Evolutionary conservation across 2,113 vertebrate species (phyloP).

Genomic region (Callithrix jacchus): DNA sequence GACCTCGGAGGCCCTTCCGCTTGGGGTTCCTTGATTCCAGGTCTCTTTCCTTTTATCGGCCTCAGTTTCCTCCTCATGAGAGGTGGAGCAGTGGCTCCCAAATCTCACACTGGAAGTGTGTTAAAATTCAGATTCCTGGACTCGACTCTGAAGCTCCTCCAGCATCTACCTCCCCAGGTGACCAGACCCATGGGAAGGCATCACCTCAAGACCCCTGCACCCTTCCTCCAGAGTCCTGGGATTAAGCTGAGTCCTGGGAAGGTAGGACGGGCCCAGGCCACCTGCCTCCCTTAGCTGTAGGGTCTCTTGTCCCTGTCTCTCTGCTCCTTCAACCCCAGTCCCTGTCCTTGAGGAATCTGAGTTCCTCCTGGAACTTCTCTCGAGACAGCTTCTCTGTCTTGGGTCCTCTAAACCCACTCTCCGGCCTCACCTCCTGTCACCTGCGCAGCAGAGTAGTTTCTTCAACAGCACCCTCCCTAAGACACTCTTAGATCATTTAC

Average conservation of each 20-base stretch:
- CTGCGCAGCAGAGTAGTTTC: neutral
- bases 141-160: neutral
- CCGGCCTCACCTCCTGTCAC: neutral
- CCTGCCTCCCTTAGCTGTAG: too few relatives aligned
- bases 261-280: neutral
- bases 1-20: neutral
- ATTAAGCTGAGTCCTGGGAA: neutral
- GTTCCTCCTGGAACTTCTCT: neutral
- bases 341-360: neutral
- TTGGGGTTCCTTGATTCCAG: neutral
- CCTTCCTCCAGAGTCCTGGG: neutral
- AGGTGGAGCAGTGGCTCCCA: neutral
- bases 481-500: neutral
- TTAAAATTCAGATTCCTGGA: neutral
- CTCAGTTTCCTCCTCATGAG: neutral
- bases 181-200: neutral
- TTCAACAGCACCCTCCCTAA: neutral
- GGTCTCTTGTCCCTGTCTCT: neutral
- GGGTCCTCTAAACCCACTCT: neutral
- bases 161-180: neutral
- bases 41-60: neutral
- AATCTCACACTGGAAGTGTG: neutral
- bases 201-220: neutral
- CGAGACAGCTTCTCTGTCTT: neutral
- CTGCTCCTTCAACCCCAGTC: neutral